Evolutionary conservation across 2,888 invertebrate genomes (phyloP).

Genomic region (Drosophila yooni): DNA sequence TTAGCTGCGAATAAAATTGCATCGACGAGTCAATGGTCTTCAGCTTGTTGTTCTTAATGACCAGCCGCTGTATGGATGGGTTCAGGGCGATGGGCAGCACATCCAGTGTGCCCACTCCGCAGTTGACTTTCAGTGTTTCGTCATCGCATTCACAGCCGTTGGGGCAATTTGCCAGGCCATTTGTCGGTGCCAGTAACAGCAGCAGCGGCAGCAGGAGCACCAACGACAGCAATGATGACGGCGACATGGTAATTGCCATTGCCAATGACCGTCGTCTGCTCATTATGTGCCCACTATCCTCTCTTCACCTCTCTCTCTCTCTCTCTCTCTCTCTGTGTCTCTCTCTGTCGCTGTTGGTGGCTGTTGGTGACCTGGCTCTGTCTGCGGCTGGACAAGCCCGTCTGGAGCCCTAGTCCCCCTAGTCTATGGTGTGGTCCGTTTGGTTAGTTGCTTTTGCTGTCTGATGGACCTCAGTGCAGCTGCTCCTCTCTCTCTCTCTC

Average conservation of each 20-base stretch:
- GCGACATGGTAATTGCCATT: constrained; percentile 68
- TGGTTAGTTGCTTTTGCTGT: constrained; percentile 39
- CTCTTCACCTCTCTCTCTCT: constrained; percentile 2
- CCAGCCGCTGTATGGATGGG: constrained; percentile 94
- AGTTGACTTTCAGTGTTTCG: constrained; percentile 93
- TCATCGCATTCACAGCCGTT: constrained; percentile 95
- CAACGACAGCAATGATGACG: constrained; percentile 36
- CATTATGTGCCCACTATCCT: constrained; percentile 43
- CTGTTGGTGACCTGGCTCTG: constrained; percentile 23
- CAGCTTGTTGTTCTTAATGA: constrained; percentile 93
- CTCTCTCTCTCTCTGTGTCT: constrained; percentile 11
- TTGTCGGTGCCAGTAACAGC: constrained; percentile 54
- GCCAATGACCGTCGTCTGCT: constrained; percentile 66
- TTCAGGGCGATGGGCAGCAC: constrained; percentile 96
- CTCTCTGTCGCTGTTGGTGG: constrained; percentile 19
- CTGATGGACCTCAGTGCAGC: constrained; percentile 19
- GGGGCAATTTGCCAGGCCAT: constrained; percentile 91
- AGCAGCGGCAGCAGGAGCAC: constrained; percentile 27
- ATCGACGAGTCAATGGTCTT: constrained; percentile 95
- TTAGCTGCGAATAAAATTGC: constrained; percentile 94
- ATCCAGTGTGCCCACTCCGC: constrained; percentile 93
- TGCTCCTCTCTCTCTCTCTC: constrained; percentile 19
- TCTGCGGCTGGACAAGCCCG: constrained; percentile 23
- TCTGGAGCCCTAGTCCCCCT: constrained; percentile 25
- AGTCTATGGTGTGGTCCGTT: constrained; percentile 33